Evolutionary conservation across 1,140 invertebrate genomes (phyloP).

Genomic region (Magallana angulata): DNA sequence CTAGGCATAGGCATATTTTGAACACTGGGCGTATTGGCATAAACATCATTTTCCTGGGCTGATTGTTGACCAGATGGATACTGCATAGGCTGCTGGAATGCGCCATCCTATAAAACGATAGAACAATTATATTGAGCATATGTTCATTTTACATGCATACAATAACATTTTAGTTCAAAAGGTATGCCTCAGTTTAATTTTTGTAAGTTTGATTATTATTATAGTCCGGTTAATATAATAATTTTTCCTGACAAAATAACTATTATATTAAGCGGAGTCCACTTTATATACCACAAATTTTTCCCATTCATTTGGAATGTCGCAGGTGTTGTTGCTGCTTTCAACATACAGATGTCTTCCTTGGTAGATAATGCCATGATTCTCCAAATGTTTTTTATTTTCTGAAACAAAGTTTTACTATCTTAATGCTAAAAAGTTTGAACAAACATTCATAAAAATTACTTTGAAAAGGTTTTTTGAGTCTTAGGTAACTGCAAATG

Average conservation of each 20-base stretch:
- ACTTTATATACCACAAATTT: not conserved
- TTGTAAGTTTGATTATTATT: too few relatives aligned
- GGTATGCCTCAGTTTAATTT: too few relatives aligned
- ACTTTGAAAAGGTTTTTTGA: too few relatives aligned
- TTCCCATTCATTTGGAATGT: constrained; percentile 15
- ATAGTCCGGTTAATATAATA: too few relatives aligned
- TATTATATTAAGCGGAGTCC: too few relatives aligned
- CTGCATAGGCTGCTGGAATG: not conserved
- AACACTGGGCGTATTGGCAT: not conserved
- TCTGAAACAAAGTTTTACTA: not conserved
- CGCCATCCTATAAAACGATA: not conserved
- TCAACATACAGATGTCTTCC: not conserved
- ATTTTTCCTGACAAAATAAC: too few relatives aligned
- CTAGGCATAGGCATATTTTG: not conserved
- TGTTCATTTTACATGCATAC: too few relatives aligned
- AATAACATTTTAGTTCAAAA: too few relatives aligned
- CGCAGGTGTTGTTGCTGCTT: not conserved
- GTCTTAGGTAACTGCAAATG: too few relatives aligned
- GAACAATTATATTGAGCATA: not conserved
- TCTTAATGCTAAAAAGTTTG: too few relatives aligned
- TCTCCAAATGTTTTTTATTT: not conserved
- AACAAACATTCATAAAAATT: too few relatives aligned
- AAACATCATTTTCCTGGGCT: not conserved
- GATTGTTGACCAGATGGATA: not conserved
- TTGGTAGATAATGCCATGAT: not conserved